Base-by-base conservation (phyloP, 2,797 vertebrate species). In the Phrynocephalus guinanensis region DNA sequence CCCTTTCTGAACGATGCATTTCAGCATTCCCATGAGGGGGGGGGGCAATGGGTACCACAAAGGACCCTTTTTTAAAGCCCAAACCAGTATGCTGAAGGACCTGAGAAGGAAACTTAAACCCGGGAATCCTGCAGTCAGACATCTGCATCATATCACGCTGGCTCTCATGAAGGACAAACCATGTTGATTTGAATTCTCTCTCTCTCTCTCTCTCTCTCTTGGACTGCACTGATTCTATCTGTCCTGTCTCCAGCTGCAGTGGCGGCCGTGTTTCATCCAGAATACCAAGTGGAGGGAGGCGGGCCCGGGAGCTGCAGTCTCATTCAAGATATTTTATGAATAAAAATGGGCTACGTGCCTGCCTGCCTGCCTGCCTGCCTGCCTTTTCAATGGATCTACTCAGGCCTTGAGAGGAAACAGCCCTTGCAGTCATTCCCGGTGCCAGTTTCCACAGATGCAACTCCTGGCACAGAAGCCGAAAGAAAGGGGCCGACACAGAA, bases 271-370 rank as follows among this genome's bases (percentile, higher is more conserved):
- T 18, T n/a, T 7, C 28, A 76, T 83, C 88, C 66, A 86, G 84
- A 66, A 86, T 66, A 52, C 75, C 88, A 89, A 77, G 70, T 8
- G 30, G 79, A 44, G 33, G 60, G 88, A 67, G 84, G 84, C 11
- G 66, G 80, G 50, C 72, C 33, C 76, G 77, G 0, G 56, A 28
- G 33, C 78, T 1, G 82, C 82, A 66, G n/a, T 16, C 72, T 87
- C 86, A 87, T 90, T 90, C 89, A 87, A 71, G 66, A 87, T 52
- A 26, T 85, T 90, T 83, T 87, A 85, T 85, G 79, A 90, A 87
- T 90, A 85, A 82, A 84, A 87, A 77, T 28, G 33, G 48, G n/a
- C 76, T 8, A 18, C 11, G 26, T 33, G 52, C 73, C 56, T 63
- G 82, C 50, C 33, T 60, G 83, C 10, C 16, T 6, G 50, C 16